Base-by-base conservation (phyloP, 2,797 vertebrate genomes). In the Hydrolagus colliei region DNA sequence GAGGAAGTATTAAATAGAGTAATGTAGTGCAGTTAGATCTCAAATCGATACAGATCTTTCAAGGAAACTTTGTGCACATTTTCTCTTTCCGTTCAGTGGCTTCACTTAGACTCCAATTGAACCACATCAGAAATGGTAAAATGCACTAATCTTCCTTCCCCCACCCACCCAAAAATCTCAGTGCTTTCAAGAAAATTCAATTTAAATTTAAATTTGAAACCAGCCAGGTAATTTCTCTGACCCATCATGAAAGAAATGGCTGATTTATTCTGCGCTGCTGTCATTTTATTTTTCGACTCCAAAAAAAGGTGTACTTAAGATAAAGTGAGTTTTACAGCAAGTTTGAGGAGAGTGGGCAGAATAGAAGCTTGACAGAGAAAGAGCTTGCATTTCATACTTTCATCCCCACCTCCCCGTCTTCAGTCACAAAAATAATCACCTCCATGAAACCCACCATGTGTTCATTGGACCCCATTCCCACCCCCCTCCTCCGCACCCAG, bases 201-300 rank as follows among this genome's bases (percentile, higher is more conserved):
- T 68, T 82, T 82, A 67, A 82, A 68, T 82, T 68, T 32, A 68
- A 82, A 82, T 67, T 68, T 68, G 8, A 82, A 65, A 79, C 61
- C 13, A 32, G 61, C 61, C 22, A 65, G 77, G 11, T 79, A 62
- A 65, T 32, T 79, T 13, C 77, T 79, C 77, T 16, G 27, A 82
- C 6, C 32, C 65, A 10, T 11, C 9, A 41, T 18, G 63, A 68
- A 67, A 68, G 63, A 41, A 16, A 9, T 68, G 62, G 8, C 16
- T 68, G 32, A 68, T 82, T 82, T 68, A 68, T 82, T 71, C 62
- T 22, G 14, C 27, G 11, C 16, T 4, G 9, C 2, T 32, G 62
- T 82, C 74, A 59, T 59, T 61, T 9, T 82, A 9, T 82, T 20
- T 20, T n/a, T 35, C 32, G 16, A 68, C 68, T 32, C 8, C 18